Percentiles rank a stretch among this genome's conserved stretches.
phyloP scores from a whole-genome alignment of 2,797 vertebrate genomes.

The Tarsius wallacei region DNA sequence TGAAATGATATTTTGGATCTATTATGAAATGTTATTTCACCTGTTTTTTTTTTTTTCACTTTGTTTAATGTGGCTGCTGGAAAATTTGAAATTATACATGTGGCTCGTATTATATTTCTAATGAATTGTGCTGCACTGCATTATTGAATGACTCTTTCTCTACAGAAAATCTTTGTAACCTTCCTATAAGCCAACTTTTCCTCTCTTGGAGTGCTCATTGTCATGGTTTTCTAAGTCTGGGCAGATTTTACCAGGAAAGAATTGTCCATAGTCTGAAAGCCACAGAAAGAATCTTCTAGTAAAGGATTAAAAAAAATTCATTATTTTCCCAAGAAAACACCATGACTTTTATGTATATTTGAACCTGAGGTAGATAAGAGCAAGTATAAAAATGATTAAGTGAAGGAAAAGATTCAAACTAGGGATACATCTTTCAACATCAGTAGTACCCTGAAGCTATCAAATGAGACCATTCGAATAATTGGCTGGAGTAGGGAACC shows the following conservation, averaged over 20 bases:
- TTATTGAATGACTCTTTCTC: not conserved
- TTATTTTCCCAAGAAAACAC: not conserved
- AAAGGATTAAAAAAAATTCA: not conserved
- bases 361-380: not conserved
- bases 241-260: not conserved
- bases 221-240: constrained; percentile 30
- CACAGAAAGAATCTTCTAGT: not conserved
- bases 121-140: not conserved
- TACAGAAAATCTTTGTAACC: not conserved
- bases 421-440: constrained; percentile 54
- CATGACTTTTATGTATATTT: not conserved
- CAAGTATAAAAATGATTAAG: constrained; percentile 46
- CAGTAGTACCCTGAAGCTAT: not conserved
- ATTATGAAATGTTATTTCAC: not conserved
- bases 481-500: not conserved
- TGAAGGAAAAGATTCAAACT: constrained; percentile 53
- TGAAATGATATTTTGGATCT: not conserved
- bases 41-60: not conserved
- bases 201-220: not conserved
- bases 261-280: not conserved
- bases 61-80: not conserved
- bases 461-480: constrained; percentile 55
- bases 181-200: not conserved
- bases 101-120: not conserved
- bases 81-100: not conserved